Evolutionary conservation across 2,797 vertebrate species (phyloP), one percentile per base, ranked within the genome.

Genomic region (Myripristis murdjan): DNA sequence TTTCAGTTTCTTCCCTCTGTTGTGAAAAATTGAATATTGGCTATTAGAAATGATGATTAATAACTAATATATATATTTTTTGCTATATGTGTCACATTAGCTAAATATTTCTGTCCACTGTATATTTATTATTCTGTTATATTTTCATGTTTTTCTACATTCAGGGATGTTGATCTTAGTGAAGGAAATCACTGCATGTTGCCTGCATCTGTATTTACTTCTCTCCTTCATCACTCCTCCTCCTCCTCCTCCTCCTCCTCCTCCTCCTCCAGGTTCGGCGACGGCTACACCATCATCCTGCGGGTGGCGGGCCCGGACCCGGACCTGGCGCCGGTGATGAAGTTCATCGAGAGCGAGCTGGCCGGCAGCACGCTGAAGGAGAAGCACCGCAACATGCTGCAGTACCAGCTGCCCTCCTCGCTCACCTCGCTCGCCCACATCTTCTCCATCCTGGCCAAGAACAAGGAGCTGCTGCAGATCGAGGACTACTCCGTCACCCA

Each of bases 401-500:
- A 99, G 84, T 99, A 99, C 88, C 98, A 99, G 89, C 96, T 99
- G 77, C 95, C 97, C 0, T 95, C 97, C 18, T 96, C 96, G 0
- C 95, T 94, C 44, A 97, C 96, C 16, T 98, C 98, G 24, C 92
- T 99, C 56, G 97, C 97, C n/a, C 96, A 95, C 82, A 98, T 99
- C 91, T 99, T 99, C 92, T 97, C 95, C 86, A 92, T 98, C 86
- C 96, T 99, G 52, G 96, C 97, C 59, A 95, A 94, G 82, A 97
- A 97, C 94, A 99, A 98, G 90, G 96, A 97, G 77, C 88, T 85
- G 75, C 95, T 99, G 91, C 95, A 96, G 87, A 98, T 99, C 91
- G 98, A 99, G 92, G 98, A 99, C 92, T 99, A 99, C 91, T 99
- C 98, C 0, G 97, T 99, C 81, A 98, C 98, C 73, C 98, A 99